Base-by-base conservation (phyloP, 2,888 invertebrate genomes). In the Macrophya alboannulata region DNA sequence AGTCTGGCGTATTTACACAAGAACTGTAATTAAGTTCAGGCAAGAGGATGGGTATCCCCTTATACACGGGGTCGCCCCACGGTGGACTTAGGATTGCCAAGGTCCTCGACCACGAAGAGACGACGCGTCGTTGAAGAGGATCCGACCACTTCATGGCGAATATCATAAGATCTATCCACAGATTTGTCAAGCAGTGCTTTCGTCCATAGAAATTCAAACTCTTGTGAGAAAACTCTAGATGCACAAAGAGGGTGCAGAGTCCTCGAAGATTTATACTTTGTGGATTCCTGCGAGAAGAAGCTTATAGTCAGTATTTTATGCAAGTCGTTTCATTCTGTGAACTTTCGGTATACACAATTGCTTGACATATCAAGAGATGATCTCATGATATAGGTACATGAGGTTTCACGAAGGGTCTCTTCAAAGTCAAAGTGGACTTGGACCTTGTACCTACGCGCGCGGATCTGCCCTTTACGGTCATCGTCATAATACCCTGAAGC, bases 1-100 rank as follows among this genome's bases (percentile, higher is more conserved):
- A 45, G 79, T 81, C 51, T 72, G 85, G 83, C 77, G 74, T 87
- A 87, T 87, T 88, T 87, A 84, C 82, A 87, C 89, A 89, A 90
- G 89, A 90, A 90, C 85, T 84, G 89, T 89, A 90, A 90, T 90
- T 89, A 90, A 90, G 89, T 88, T 86, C 87, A 86, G 87, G 86
- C 85, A 59, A 74, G 74, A 21, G 74, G 45, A 17, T 74, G 74
- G 21, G 45, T 45, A 74, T 45, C 10, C 45, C 74, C 74, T 74
- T 45, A 74, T 74, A 74, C 74, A 74, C 45, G 74, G 45, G 74
- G 45, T 74, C 21, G 45, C 43, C 45, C 21, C 74, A 37, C 74
- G 31, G 71, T 45, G 74, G 74, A 74, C 74, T 74, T 74, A 74
- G 74, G 74, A 74, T 74, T 74, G 21, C 74, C 45, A 68, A 68